Percentiles rank a stretch among this genome's conserved stretches.
Conservation (phyloP, 2,113 vertebrate genomes). For the Emydura subglobosa region DNA sequence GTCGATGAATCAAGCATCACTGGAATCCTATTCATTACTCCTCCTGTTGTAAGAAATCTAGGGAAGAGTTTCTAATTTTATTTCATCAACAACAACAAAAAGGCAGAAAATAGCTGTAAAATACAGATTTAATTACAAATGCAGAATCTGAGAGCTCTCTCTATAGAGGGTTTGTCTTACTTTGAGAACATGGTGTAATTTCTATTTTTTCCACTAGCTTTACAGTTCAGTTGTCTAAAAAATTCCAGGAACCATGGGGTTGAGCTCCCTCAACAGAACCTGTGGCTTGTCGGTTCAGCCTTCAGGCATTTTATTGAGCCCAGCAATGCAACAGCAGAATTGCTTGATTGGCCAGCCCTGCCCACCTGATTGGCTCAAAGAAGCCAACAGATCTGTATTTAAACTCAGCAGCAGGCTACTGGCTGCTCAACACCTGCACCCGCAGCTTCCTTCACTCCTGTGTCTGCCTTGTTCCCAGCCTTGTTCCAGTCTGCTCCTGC, state of each 20-base stretch:
- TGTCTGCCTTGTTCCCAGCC: neutral
- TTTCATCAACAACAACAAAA: neutral
- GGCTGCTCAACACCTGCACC: neutral
- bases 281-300: neutral
- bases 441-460: neutral
- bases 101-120: neutral
- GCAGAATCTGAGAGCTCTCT: neutral
- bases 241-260: neutral
- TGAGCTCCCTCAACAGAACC: neutral
- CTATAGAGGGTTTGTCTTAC: neutral
- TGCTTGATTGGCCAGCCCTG: neutral
- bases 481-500: neutral
- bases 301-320: neutral
- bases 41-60: neutral
- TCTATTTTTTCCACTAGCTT: neutral
- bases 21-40: neutral
- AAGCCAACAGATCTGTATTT: neutral
- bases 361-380: neutral
- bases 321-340: neutral
- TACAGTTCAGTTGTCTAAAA: neutral
- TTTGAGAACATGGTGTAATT: neutral
- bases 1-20: neutral
- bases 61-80: neutral
- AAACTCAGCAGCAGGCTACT: neutral
- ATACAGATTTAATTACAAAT: neutral